A percentile compares a stretch with the other conserved stretches of the same genome.
Conservation (phyloP, 2,797 vertebrate species). For the Aeoliscus strigatus region DNA sequence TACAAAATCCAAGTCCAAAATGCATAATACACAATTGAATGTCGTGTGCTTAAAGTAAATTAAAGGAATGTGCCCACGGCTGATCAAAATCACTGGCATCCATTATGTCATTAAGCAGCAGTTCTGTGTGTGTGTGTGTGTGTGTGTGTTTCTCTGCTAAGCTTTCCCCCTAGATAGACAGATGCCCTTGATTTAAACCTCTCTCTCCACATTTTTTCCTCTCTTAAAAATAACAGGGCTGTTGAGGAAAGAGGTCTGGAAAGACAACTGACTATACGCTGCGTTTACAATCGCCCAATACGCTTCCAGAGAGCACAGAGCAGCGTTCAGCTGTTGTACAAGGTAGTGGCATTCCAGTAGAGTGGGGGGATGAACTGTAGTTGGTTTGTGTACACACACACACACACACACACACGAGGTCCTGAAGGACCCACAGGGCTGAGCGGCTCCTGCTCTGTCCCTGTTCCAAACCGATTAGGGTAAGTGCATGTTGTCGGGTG, state of each 20-base stretch:
- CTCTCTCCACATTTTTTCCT: slow-evolving; percentile 13
- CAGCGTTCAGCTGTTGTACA: slow-evolving; percentile 53
- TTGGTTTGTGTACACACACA: slow-evolving; percentile 57
- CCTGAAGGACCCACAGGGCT: slow-evolving; percentile 73
- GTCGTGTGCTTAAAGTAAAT: no score
- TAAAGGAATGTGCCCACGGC: no score
- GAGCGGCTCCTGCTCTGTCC: slow-evolving; percentile 58
- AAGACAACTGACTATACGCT: slow-evolving; percentile 41
- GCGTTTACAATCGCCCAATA: slow-evolving; percentile 44
- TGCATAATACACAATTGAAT: no score
- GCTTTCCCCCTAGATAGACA: slow-evolving; percentile 3
- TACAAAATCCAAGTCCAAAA: no score
- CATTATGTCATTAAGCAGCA: slow-evolving; percentile 3
- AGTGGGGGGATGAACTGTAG: slow-evolving; percentile 52
- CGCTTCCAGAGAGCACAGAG: slow-evolving; percentile 40
- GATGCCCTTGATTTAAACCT: slow-evolving; percentile 23
- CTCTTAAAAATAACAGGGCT: slow-evolving; percentile 22
- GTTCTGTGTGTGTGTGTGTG: slow-evolving; percentile 1
- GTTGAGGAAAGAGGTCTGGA: slow-evolving; percentile 16
- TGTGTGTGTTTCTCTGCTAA: slow-evolving; percentile 2
- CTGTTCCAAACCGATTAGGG: slow-evolving; percentile 51
- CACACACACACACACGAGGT: slow-evolving; percentile 64
- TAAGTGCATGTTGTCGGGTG: slow-evolving; percentile 26
- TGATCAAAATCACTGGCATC: no score
- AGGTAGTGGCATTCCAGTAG: slow-evolving; percentile 55